Percentiles rank a stretch among this genome's conserved stretches.
These are phyloP conservation scores for Chalcis sispes DNA, from an alignment of 2,888 invertebrate genomes.

Conservation along the genomic window DNA sequence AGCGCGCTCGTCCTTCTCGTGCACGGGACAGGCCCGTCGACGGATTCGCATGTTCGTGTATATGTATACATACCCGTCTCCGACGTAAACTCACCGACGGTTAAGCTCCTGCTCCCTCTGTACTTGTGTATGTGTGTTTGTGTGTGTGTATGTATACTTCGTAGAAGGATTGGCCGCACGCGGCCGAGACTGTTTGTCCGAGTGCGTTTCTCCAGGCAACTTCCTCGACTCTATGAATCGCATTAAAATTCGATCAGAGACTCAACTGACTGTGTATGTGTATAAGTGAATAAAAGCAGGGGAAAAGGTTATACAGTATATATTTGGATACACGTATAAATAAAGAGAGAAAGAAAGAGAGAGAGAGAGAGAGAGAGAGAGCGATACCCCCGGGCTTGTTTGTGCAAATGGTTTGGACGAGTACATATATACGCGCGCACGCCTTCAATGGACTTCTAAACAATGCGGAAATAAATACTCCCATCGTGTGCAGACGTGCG, in stretches of 20 bases:
- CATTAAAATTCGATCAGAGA: conserved; percentile 4
- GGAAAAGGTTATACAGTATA: too few species aligned
- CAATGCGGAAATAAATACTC: conserved; percentile 1
- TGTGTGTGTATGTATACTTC: background rate
- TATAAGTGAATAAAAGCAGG: too few species aligned
- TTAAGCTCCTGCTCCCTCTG: background rate
- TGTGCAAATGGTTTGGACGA: conserved; percentile 7
- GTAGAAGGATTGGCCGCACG: background rate
- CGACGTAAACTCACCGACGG: too few species aligned
- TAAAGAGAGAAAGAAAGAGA: background rate
- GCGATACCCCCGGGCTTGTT: background rate
- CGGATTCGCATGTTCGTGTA: background rate
- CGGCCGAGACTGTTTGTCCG: too few species aligned
- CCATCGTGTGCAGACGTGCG: too few species aligned
- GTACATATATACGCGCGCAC: background rate
- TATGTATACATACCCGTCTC: too few species aligned
- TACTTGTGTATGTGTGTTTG: background rate
- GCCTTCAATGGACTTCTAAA: background rate
- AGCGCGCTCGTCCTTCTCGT: background rate
- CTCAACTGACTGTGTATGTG: too few species aligned
- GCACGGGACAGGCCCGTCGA: conserved; percentile 2
- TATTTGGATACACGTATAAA: too few species aligned
- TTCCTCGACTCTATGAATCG: background rate
- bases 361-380: background rate
- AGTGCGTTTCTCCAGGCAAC: too few species aligned